phyloP scores from a whole-genome alignment of 2,113 vertebrate genomes.

The Turnix velox region DNA sequence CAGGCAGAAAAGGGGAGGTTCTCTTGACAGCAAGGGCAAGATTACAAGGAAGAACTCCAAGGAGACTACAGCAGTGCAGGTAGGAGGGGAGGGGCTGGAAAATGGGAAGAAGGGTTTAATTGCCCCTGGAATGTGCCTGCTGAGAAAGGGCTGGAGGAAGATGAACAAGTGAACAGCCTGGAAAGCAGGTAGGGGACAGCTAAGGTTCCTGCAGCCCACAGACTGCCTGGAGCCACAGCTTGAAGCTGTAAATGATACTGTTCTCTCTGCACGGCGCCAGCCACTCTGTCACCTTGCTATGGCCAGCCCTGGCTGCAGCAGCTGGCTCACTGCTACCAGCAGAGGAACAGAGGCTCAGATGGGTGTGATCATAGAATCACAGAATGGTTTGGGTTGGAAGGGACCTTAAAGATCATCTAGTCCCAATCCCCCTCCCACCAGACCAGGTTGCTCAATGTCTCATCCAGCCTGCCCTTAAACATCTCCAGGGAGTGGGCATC shows the following conservation, averaged over 20 bases:
- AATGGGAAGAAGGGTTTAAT: neutral
- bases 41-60: neutral
- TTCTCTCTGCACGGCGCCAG: neutral
- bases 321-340: neutral
- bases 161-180: neutral
- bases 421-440: no score
- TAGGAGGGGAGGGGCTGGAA: neutral
- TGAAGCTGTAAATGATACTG: slow-evolving; percentile 19
- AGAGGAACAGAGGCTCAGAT: neutral
- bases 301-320: neutral
- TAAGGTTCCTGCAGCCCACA: slow-evolving; percentile 1
- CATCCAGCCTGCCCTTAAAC: no score
- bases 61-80: neutral
- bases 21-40: neutral
- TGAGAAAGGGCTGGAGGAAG: neutral
- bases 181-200: neutral
- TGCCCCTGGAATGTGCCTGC: neutral
- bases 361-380: neutral
- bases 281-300: neutral
- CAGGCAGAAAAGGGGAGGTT: neutral
- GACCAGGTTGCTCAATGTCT: no score
- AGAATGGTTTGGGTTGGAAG: no score
- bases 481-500: no score
- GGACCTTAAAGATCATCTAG: no score
- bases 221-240: slow-evolving; percentile 42